These are phyloP conservation scores for Coreius guichenoti DNA, from an alignment of 2,797 vertebrate species.

Conservation along the genomic window DNA sequence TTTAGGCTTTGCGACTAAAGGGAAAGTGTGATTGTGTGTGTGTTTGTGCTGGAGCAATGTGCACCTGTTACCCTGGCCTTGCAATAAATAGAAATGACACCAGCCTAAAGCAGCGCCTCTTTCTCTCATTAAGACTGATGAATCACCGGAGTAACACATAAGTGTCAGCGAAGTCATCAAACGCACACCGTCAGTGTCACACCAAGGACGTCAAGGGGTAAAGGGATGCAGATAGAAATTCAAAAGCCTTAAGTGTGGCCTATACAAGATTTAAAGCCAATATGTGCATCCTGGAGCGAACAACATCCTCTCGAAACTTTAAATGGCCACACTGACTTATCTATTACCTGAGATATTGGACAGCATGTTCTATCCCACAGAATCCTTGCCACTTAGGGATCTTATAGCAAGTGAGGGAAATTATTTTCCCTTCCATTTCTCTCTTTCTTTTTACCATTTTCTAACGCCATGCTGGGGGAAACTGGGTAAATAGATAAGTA, in stretches of 20 bases:
- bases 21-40: slow-evolving; percentile 37
- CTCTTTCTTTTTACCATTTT: slow-evolving; percentile 42
- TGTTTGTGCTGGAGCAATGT: slow-evolving; percentile 18
- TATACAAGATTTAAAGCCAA: slow-evolving; percentile 27
- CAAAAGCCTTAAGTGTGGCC: neutral
- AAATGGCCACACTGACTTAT: slow-evolving; percentile 23
- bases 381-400: slow-evolving; percentile 19
- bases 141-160: slow-evolving; percentile 10
- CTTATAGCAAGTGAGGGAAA: slow-evolving; percentile 27
- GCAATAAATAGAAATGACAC: slow-evolving; percentile 58
- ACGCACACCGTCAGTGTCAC: neutral
- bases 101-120: slow-evolving; percentile 42
- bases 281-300: neutral
- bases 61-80: slow-evolving; percentile 65
- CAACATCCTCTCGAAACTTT: slow-evolving; percentile 7
- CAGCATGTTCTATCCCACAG: slow-evolving; percentile 4
- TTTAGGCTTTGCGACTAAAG: slow-evolving; percentile 7
- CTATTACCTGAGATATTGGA: slow-evolving; percentile 36
- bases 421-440: slow-evolving; percentile 37
- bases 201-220: slow-evolving; percentile 11
- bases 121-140: slow-evolving; percentile 41
- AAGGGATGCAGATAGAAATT: slow-evolving; percentile 11
- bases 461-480: slow-evolving; percentile 36
- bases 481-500: slow-evolving; percentile 55
- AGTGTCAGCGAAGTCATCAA: slow-evolving; percentile 25